Percentiles rank a stretch among this genome's conserved stretches.
These are phyloP conservation scores for Phycodurus eques DNA, from an alignment of 2,113 vertebrate genomes.

Conservation along the genomic window DNA sequence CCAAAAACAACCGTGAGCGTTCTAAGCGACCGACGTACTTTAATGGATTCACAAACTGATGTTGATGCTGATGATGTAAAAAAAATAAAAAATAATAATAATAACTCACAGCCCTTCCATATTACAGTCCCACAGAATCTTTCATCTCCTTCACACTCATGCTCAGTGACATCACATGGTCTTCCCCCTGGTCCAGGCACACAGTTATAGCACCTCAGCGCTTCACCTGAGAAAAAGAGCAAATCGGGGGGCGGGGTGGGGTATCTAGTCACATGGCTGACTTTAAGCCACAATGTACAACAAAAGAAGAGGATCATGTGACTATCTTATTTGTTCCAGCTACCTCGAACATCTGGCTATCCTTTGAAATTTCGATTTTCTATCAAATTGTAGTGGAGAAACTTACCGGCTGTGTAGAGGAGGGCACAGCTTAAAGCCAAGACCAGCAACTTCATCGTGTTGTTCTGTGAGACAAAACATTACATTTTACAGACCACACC, in stretches of 20 bases:
- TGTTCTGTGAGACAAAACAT: neutral
- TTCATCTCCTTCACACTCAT: neutral
- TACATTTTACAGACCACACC: neutral
- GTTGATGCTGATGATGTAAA: too few species aligned
- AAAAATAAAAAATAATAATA: too few species aligned
- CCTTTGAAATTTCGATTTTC: neutral
- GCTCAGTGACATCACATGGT: neutral
- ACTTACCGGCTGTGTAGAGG: neutral
- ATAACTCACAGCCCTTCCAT: neutral
- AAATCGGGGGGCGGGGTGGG: neutral
- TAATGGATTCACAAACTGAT: too few species aligned
- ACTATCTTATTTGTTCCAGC: too few species aligned
- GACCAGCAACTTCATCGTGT: neutral
- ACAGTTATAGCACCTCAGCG: neutral
- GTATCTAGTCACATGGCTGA: too few species aligned
- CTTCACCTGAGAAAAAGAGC: neutral
- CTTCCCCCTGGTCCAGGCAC: neutral
- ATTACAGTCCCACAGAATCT: neutral
- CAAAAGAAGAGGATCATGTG: too few species aligned
- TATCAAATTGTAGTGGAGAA: neutral
- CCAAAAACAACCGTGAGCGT: too few species aligned
- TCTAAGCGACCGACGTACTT: too few species aligned
- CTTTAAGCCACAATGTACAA: too few species aligned
- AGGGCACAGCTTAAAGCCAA: neutral
- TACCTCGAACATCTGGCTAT: neutral